Evolutionary conservation across 2,113 vertebrate species (phyloP), one percentile per base, ranked within the genome.

Genomic region (Muntiacus muntjak): DNA sequence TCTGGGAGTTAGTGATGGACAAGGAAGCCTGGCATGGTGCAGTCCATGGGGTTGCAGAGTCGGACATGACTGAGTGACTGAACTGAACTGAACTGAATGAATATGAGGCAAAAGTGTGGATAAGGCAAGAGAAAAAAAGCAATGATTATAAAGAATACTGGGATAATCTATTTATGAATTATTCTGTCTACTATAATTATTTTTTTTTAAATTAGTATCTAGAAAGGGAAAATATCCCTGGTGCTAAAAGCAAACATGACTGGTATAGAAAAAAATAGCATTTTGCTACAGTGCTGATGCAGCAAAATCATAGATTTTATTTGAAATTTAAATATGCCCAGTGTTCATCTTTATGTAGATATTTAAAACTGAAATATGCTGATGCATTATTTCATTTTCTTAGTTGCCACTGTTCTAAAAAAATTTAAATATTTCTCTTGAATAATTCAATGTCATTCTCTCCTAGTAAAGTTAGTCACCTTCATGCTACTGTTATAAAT

Each of bases 391-490:
- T 92, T 74, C 30, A 82, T 92, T 95, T 87, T 97, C 55, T 96
- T 7, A 57, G 47, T 96, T 97, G 87, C 40, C 58, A 91, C 14
- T 91, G 28, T 21, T 71, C 54, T 96, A 25, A 47, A 85, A 91
- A 78, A 82, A 13, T 28, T 28, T 23, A 88, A 96, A 71, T 87
- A 92, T 62, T 88, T 89, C 58, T 92, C 7, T 90, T 98, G 94
- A 98, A 98, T 97, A 98, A 98, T 98, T 98, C 94, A 97, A 15
- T 2, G 7, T 86, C 45, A 50, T 81, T 95, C 84, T 97, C 78
- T 97, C 89, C 92, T 96, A 82, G 58, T 87, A 83, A 94, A 94
- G 60, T 95, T 97, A 94, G 86, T 98, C 92, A 85, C 64, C 81
- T 98, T 97, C 84, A 95, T 26, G 19, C 58, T 96, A 52, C 52